These are phyloP conservation scores for Eretmocerus hayati DNA, from an alignment of 2,888 invertebrate genomes.

Conservation along the genomic window DNA sequence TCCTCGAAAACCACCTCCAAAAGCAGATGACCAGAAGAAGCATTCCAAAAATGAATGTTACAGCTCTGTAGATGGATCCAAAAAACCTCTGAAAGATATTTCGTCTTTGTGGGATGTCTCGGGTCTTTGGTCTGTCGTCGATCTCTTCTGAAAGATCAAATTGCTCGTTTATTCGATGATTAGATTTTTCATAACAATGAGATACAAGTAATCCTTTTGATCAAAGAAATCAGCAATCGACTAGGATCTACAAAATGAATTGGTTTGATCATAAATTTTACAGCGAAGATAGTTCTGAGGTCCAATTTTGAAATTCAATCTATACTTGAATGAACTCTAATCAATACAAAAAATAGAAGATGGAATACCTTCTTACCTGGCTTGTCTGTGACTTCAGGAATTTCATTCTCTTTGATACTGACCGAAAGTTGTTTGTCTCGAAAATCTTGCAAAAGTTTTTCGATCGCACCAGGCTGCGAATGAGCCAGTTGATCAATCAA, in stretches of 20 bases:
- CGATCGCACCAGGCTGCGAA: conserved; percentile 54
- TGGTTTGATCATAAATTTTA: background rate
- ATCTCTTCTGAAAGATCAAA: background rate
- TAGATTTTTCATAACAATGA: no score
- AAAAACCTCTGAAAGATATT: background rate
- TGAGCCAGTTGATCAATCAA: conserved; percentile 57
- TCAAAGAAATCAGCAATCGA: background rate
- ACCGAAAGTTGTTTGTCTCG: conserved; percentile 12
- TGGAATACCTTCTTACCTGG: background rate
- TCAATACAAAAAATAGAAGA: no score
- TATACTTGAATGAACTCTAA: no score
- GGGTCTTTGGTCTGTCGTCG: background rate
- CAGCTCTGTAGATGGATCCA: no score
- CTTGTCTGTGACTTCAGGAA: background rate
- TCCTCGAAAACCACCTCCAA: conserved; percentile 17
- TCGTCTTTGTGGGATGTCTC: background rate
- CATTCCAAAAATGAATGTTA: background rate
- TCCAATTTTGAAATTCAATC: no score
- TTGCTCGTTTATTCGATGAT: no score
- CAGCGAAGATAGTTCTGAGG: no score
- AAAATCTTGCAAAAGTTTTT: conserved; percentile 46
- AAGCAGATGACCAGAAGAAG: conserved; percentile 9
- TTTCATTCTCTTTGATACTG: background rate
- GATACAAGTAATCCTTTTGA: background rate
- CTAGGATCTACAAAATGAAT: background rate